Conservation (phyloP, 2,113 vertebrate genomes). For the Lophura nycthemera region DNA sequence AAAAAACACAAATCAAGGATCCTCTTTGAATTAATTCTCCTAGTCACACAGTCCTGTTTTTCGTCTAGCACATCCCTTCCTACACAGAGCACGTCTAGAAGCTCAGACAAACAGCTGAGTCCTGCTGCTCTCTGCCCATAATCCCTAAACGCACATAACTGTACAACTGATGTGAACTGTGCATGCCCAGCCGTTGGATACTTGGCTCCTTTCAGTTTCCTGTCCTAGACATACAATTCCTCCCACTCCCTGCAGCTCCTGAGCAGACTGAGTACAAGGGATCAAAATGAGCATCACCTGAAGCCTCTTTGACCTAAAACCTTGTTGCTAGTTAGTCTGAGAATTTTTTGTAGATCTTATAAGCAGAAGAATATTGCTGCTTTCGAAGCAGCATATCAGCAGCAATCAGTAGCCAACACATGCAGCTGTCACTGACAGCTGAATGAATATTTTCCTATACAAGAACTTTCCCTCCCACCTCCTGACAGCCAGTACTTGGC, state of each 20-base stretch:
- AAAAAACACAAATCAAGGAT: neutral
- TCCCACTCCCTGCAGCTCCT: neutral
- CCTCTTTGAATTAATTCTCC: neutral
- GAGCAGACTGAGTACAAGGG: accelerated
- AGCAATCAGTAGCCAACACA: neutral
- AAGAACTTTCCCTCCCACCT: neutral
- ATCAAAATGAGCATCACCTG: neutral
- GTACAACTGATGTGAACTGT: neutral
- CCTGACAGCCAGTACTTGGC: neutral
- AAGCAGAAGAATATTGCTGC: neutral
- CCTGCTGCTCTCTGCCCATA: neutral
- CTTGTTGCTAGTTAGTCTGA: neutral
- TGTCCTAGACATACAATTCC: neutral
- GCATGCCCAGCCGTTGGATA: neutral
- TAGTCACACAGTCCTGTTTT: neutral
- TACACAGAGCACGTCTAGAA: neutral
- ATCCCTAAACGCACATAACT: conserved; percentile 44
- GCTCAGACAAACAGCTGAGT: conserved; percentile 31
- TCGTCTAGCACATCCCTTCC: neutral
- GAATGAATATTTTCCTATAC: conserved; percentile 23
- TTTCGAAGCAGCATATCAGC: neutral
- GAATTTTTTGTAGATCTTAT: neutral
- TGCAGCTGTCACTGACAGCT: conserved; percentile 61
- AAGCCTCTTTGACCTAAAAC: neutral
- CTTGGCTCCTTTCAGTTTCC: conserved; percentile 10